Conservation (phyloP, 2,797 vertebrate species). For the Melanogrammus aeglefinus region DNA sequence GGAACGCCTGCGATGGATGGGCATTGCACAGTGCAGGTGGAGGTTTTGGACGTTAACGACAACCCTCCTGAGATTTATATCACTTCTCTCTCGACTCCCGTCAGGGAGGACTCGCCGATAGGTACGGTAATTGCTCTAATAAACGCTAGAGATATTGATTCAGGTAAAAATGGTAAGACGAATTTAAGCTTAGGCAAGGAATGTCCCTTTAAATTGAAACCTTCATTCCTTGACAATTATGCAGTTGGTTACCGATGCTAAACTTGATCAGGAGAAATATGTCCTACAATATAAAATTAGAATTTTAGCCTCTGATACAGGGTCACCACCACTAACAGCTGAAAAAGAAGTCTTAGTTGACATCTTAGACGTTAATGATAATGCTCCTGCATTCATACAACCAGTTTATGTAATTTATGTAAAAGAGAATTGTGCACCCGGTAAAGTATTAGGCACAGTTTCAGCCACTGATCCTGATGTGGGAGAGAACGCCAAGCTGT, state of each 20-base stretch:
- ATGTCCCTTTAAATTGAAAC: conserved; percentile 64
- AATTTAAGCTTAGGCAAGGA: conserved; percentile 50
- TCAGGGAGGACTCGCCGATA: conserved; percentile 73
- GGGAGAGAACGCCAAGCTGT: conserved; percentile 34
- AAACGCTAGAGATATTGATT: conserved; percentile 71
- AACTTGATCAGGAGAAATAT: conserved; percentile 67
- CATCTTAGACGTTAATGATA: conserved; percentile 80
- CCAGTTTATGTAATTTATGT: conserved; percentile 69
- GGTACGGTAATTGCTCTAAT: conserved; percentile 79
- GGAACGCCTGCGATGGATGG: conserved; percentile 72
- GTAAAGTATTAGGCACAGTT: conserved; percentile 72
- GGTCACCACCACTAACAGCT: conserved; percentile 65
- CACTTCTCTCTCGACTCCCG: conserved; percentile 71
- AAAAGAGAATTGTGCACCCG: conserved; percentile 75
- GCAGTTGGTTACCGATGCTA: conserved; percentile 63
- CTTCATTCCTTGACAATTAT: conserved; percentile 69
- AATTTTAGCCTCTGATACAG: conserved; percentile 65
- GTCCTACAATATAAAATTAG: conserved; percentile 58
- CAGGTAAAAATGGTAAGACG: conserved; percentile 70
- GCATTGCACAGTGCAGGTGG: conserved; percentile 71
- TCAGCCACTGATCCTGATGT: conserved; percentile 72
- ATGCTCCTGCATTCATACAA: conserved; percentile 73
- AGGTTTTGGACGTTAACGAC: conserved; percentile 77
- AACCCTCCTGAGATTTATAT: conserved; percentile 80
- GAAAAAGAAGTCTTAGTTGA: conserved; percentile 65